Evolutionary conservation across 2,797 vertebrate genomes (phyloP), one percentile per base, ranked within the genome.

Genomic region (Benthosema pterotum): DNA sequence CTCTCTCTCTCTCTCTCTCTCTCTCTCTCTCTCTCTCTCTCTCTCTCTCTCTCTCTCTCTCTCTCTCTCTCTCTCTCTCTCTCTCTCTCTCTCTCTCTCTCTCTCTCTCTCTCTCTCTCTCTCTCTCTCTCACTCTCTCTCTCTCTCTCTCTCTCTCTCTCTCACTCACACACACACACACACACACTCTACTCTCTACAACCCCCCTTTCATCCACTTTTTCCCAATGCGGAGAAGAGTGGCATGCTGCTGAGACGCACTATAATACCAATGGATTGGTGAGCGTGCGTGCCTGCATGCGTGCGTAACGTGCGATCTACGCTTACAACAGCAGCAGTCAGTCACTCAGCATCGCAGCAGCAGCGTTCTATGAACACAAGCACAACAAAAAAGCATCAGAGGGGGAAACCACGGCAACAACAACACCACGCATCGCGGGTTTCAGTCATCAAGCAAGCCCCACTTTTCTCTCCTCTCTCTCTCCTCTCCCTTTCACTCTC

Each of bases 371-470:
- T 5, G 22, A 25, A 38, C 32, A 38, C 8, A 32, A 32, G 5
- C 5, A 38, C 32, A 38, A 38, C 32, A 38, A 38, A 38, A 38
- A 1, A 32, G 1, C 32, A 38, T 6, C 32, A 38, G 32, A 2
- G 32, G 11, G 8, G 2, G 32, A 38, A 77, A 32, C 69, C 68
- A 60, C 52, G 2, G 69, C 86, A 12, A 42, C 62, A 12, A 42
- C 62, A 3, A 25, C 22, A 74, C 64, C 65, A 57, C 74, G 80
- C 85, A 85, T 85, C 78, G 64, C 42, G 46, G 14, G 78, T 80
- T 83, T 71, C 62, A 59, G 61, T 62, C 85, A 50, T 60, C 77
- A 64, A 16, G 5, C n/a, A n/a, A n/a, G n/a, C n/a, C 2, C n/a
- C 8, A 8, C 14, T 25, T 67, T 12, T 63, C 68, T 66, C 57